These are phyloP conservation scores for Pseudochirops cupreus DNA, from an alignment of 2,797 vertebrate genomes.

Conservation along the genomic window DNA sequence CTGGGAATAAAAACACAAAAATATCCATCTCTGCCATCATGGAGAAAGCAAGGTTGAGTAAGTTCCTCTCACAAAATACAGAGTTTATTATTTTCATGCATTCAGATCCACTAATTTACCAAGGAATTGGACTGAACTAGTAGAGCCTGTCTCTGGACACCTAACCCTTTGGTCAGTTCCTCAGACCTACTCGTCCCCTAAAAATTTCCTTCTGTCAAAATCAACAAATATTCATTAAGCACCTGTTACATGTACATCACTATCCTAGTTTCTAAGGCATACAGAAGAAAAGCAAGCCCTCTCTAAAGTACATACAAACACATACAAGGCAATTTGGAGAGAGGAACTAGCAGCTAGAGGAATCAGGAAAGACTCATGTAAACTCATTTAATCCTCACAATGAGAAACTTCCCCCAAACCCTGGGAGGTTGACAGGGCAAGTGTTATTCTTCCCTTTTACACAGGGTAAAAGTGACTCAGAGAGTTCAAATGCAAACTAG, in stretches of 20 bases:
- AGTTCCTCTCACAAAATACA: not conserved
- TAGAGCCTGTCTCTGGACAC: not conserved
- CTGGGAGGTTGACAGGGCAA: not conserved
- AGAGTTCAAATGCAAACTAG: not conserved
- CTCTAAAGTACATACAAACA: not conserved
- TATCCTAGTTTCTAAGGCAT: not conserved
- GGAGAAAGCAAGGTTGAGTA: not conserved
- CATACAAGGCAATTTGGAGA: not conserved
- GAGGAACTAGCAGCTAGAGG: not conserved
- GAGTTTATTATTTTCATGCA: not conserved
- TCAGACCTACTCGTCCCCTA: not conserved
- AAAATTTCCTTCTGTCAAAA: conserved; percentile 5
- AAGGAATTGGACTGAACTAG: conserved; percentile 1
- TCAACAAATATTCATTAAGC: not conserved
- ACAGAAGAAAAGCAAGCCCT: not conserved
- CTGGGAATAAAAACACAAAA: not conserved
- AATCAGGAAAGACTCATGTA: not conserved
- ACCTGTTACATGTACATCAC: not conserved
- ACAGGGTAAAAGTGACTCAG: not conserved
- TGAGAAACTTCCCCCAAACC: not conserved
- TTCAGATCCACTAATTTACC: not conserved
- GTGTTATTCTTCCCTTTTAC: not conserved
- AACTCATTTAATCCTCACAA: not conserved
- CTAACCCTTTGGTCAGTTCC: not conserved
- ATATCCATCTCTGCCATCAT: not conserved